Percentiles rank a stretch among this genome's conserved stretches.
These are phyloP conservation scores for Rhinophrynus dorsalis DNA, from an alignment of 2,797 vertebrate genomes.

Conservation along the genomic window DNA sequence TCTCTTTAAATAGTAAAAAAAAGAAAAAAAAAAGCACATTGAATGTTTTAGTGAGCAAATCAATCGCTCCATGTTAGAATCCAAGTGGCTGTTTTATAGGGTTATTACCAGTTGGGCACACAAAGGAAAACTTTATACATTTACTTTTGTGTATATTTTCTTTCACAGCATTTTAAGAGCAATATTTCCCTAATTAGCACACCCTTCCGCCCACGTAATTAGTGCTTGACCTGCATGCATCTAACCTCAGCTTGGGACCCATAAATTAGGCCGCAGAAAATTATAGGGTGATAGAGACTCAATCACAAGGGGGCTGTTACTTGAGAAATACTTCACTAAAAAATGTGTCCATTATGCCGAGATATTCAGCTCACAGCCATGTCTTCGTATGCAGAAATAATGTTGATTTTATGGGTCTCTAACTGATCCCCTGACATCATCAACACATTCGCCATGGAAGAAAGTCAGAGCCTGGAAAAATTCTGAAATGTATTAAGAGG, in stretches of 20 bases:
- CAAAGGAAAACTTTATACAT: constrained; percentile 39
- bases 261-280: constrained; percentile 39
- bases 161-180: constrained; percentile 15
- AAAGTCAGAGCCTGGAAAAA: constrained; percentile 37
- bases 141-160: constrained; percentile 28
- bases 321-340: constrained; percentile 22
- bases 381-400: constrained; percentile 43
- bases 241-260: constrained; percentile 25
- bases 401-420: constrained; percentile 23
- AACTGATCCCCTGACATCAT: constrained; percentile 37
- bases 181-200: constrained; percentile 43
- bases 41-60: background rate
- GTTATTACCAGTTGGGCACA: constrained; percentile 30
- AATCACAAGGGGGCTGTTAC: constrained; percentile 31
- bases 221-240: constrained; percentile 38
- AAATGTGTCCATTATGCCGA: constrained; percentile 24
- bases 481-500: constrained; percentile 38
- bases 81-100: constrained; percentile 26
- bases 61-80: constrained; percentile 7
- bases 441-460: constrained; percentile 39
- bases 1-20: background rate
- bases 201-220: constrained; percentile 40
- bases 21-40: constrained; percentile 2
- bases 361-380: constrained; percentile 29
- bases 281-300: constrained; percentile 38